Evolutionary conservation across 2,113 vertebrate species (phyloP).

Genomic region (Oncorhynchus gorbuscha): DNA sequence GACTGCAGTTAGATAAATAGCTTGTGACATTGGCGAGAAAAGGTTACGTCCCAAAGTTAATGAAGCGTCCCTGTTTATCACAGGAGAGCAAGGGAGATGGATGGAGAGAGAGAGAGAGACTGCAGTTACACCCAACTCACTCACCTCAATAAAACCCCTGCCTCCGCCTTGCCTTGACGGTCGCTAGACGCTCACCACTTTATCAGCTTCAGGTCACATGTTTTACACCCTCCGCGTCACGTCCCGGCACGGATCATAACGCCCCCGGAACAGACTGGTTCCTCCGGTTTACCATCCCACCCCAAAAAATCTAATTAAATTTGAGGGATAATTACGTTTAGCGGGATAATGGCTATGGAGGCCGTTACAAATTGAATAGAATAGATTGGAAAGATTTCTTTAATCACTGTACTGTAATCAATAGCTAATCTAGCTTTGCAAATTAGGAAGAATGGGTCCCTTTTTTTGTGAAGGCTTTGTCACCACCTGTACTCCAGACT

Average conservation of each 20-base stretch:
- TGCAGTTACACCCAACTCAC: constrained; percentile 30
- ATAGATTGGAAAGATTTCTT: constrained; percentile 60
- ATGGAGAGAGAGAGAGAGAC: not conserved
- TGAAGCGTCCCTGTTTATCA: constrained; percentile 49
- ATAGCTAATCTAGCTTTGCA: constrained; percentile 65
- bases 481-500: not conserved
- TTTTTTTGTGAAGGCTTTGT: not conserved
- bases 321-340: constrained; percentile 38
- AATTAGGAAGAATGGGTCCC: constrained; percentile 52
- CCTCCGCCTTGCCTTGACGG: not conserved
- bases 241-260: constrained; percentile 28
- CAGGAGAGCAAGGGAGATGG: constrained; percentile 6
- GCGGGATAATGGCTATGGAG: constrained; percentile 16
- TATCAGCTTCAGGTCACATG: constrained; percentile 55
- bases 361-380: constrained; percentile 38
- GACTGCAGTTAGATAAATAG: constrained; percentile 16
- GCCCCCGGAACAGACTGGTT: not conserved
- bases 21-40: constrained; percentile 23
- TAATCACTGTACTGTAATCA: constrained; percentile 55
- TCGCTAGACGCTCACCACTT: constrained; percentile 21
- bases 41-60: constrained; percentile 47
- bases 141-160: constrained; percentile 31
- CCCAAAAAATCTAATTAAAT: constrained; percentile 33
- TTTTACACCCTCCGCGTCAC: constrained; percentile 26
- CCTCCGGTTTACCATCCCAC: not conserved